These are phyloP conservation scores for Campoplex capitator DNA, from an alignment of 2,888 invertebrate genomes.

Conservation along the genomic window DNA sequence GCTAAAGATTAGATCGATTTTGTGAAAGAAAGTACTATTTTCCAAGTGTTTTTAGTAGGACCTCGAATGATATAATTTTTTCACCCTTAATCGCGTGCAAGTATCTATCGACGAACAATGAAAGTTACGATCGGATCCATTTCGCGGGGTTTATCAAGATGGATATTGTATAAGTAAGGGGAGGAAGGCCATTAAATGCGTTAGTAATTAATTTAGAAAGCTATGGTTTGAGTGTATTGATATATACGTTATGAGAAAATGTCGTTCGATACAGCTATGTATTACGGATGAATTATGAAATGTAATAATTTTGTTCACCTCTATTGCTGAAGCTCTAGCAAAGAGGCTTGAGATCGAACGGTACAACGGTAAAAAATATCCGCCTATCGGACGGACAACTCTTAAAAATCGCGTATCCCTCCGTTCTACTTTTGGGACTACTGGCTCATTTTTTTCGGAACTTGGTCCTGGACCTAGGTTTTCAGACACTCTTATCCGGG, in stretches of 20 bases:
- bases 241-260: neutral
- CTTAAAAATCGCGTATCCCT: no score
- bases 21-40: neutral
- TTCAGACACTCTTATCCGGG: no score
- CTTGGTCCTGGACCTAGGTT: no score
- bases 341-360: no score
- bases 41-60: neutral
- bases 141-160: neutral
- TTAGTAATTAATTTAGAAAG: slow-evolving; percentile 51
- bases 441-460: no score
- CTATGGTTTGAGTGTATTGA: slow-evolving; percentile 10
- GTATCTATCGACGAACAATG: neutral
- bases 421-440: no score
- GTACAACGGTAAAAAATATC: no score
- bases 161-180: neutral
- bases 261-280: neutral
- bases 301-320: neutral
- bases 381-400: no score
- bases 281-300: slow-evolving; percentile 3
- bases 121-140: neutral
- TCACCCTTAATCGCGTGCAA: neutral
- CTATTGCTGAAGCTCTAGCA: neutral
- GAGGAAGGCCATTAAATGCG: neutral
- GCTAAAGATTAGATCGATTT: neutral
- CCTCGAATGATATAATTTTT: neutral